These are phyloP conservation scores for Stenolophus ochropezus DNA, from an alignment of 2,888 invertebrate genomes.

Conservation along the genomic window DNA sequence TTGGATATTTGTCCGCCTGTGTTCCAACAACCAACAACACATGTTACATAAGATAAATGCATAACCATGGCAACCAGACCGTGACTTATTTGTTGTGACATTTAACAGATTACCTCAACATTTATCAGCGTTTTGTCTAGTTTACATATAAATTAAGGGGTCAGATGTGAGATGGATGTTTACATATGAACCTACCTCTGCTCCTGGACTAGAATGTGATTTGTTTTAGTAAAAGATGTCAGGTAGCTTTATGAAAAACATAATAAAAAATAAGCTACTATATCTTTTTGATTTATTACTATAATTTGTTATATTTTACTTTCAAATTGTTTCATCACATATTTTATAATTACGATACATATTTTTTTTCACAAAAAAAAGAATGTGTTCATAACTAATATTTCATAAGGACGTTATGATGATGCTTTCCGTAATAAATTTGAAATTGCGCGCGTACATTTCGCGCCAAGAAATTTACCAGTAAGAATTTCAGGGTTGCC, in stretches of 20 bases:
- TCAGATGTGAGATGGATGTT: conserved; percentile 58
- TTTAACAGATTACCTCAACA: conserved; percentile 65
- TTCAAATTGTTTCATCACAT: conserved; percentile 43
- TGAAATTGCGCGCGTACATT: background rate
- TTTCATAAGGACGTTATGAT: background rate
- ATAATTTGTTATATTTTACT: conserved; percentile 31
- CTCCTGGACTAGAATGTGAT: conserved; percentile 56
- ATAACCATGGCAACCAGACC: conserved; percentile 68
- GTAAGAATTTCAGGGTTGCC: background rate
- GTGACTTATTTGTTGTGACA: conserved; percentile 67
- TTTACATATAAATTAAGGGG: conserved; percentile 58
- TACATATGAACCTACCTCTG: conserved; percentile 53
- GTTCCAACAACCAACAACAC: background rate
- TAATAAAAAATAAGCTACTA: conserved; percentile 46
- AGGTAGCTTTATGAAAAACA: conserved; percentile 48
- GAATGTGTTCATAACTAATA: background rate
- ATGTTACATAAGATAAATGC: conserved; percentile 70
- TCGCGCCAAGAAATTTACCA: background rate
- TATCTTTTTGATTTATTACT: conserved; percentile 47
- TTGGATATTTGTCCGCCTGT: background rate
- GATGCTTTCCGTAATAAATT: background rate
- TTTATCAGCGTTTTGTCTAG: conserved; percentile 60
- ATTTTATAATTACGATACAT: conserved; percentile 29
- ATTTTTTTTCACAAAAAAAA: background rate
- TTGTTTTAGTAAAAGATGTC: conserved; percentile 53